These are phyloP conservation scores for Motacilla alba DNA, from an alignment of 2,113 vertebrate species.

Conservation along the genomic window DNA sequence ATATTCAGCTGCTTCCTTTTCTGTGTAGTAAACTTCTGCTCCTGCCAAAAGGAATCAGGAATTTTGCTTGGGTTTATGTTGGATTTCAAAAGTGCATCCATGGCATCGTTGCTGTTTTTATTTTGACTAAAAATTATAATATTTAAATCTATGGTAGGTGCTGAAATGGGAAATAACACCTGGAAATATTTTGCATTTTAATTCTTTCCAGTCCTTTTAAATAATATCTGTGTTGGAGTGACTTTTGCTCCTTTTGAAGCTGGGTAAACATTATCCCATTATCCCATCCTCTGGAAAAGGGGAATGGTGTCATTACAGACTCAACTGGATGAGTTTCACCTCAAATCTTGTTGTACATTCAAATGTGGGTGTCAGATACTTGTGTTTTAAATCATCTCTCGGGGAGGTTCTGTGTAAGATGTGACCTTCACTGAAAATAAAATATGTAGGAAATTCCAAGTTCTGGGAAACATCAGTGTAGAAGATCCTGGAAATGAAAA, in stretches of 20 bases:
- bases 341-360: neutral
- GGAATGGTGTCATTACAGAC: neutral
- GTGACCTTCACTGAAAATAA: slow-evolving; percentile 47
- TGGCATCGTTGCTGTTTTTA: accelerated
- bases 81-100: neutral
- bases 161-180: neutral
- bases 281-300: neutral
- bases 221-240: neutral
- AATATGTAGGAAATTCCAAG: neutral
- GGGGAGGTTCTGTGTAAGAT: neutral
- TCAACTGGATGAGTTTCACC: neutral
- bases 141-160: neutral
- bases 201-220: neutral
- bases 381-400: neutral
- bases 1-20: neutral
- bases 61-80: neutral
- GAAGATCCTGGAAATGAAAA: slow-evolving; percentile 27
- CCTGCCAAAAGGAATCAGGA: neutral
- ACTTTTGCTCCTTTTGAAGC: neutral
- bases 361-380: neutral
- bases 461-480: neutral
- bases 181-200: neutral
- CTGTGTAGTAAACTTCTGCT: neutral
- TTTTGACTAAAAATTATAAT: neutral
- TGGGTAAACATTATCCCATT: neutral